A percentile compares a stretch with the other conserved stretches of the same genome.
These are phyloP conservation scores for Helobdella robusta DNA, from an alignment of 2,888 invertebrate genomes.

Conservation along the genomic window DNA sequence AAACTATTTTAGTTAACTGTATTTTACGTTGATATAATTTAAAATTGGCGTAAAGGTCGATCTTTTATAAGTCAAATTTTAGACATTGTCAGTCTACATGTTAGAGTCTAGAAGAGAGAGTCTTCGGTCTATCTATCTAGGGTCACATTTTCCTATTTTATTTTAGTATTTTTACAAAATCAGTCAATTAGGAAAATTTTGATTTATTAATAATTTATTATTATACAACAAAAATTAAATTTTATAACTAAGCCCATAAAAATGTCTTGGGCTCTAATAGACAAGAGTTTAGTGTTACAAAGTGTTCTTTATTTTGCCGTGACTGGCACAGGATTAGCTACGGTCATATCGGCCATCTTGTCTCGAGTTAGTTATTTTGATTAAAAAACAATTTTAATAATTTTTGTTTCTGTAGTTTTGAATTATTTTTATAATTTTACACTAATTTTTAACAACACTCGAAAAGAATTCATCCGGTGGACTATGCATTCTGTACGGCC, in stretches of 20 bases:
- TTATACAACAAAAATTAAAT: not conserved
- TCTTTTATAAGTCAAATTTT: too few relatives aligned
- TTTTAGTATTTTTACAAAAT: not conserved
- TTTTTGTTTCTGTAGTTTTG: too few relatives aligned
- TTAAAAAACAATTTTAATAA: too few relatives aligned
- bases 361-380: conserved; percentile 24
- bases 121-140: not conserved
- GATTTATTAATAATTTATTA: not conserved
- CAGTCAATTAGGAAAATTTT: not conserved
- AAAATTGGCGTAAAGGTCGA: too few relatives aligned
- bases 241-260: not conserved
- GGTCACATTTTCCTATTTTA: too few relatives aligned
- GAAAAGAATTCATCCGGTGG: conserved; percentile 18
- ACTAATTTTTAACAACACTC: not conserved
- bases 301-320: conserved; percentile 13
- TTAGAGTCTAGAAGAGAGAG: too few relatives aligned
- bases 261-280: conserved; percentile 25
- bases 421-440: not conserved
- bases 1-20: too few relatives aligned
- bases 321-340: conserved; percentile 21
- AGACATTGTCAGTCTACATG: too few relatives aligned
- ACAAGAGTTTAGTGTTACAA: conserved; percentile 23
- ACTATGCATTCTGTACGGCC: conserved; percentile 23
- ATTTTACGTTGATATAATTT: too few relatives aligned
- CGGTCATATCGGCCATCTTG: conserved; percentile 16